Base-by-base conservation (phyloP, 2,888 invertebrate species). In the Elegia similella region DNA sequence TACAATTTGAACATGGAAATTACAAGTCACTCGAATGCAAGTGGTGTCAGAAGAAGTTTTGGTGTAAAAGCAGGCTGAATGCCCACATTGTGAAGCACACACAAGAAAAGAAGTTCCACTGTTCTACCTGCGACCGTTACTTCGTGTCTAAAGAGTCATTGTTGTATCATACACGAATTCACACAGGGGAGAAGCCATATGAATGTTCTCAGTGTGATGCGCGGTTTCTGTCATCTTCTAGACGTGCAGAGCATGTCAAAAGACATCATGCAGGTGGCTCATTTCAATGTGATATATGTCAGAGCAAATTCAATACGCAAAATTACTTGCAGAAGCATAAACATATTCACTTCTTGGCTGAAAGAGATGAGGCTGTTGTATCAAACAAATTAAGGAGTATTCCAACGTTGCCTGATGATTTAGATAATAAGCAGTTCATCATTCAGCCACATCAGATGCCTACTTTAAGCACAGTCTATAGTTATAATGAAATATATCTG, bases 61-160 rank as follows among this genome's bases (percentile, higher is more conserved):
- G 81, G 76, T 84, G 86, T 0, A 79, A 80, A 43, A 88, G 88
- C 64, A 68, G 85, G 52, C 62, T 88, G 12, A 86, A 85, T 65
- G 86, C 85, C 1, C 88, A 88, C 23, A 80, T 82, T 15, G 83
- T 88, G 0, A 88, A 86, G 65, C 88, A 88, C 59, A 88, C 88
- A 5, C 80, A 75, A 60, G 88, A 88, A 44, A 82, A 78, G 60
- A 87, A 87, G 13, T 88, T 83, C 54, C 62, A 59, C 15, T 88
- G 88, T 62, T 64, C 66, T 0, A 66, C 74, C 3, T 88, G 88
- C 61, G 70, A 73, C 42, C 77, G 84, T 2, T 84, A 82, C 53
- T 88, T 84, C 75, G 88, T 88, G 0, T 75, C 82, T 0, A 88
- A 83, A 62, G 86, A 86, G 60, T 86, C 88, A 0, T 71, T 88